Base-by-base conservation (phyloP, 2,888 invertebrate genomes). In the Geotrupes spiniger region DNA sequence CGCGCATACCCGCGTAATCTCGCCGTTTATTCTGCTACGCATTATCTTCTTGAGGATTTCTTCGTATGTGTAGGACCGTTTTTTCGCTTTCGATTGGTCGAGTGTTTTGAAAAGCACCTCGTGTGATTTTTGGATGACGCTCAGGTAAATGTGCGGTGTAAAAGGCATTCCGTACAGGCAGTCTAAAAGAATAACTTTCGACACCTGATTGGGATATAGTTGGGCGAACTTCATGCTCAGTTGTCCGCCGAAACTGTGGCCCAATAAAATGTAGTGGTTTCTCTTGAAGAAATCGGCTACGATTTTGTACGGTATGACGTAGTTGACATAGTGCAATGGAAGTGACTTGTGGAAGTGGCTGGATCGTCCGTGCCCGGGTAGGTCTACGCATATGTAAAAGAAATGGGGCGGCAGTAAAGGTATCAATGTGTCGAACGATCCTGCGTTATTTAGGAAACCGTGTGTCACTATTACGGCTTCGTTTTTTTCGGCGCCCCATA, bases 351-450 rank as follows among this genome's bases (percentile, higher is more conserved):
- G 79, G 31, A 77, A 75, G 12, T 76, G 76, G 45, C 78, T 78
- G 0, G 83, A 83, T 29, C 67, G 74, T 0, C 83, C 83, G 53
- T 77, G 81, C 0, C 85, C 81, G 0, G 84, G 84, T 2, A 83
- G 64, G 58, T 84, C 84, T 33, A 77, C 61, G 49, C 73, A 71
- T 21, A 76, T 68, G 58, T 65, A 79, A 57, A 61, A 77, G 63
- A 59, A 74, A 26, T 5, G 64, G 8, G 61, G 64, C 0, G 82
- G 79, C 26, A 85, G 61, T 11, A 75, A 60, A n/a, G 75, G 75
- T 10, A 82, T 74, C 1, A 85, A 62, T 0, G 75, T 72, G 46
- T 83, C 75, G 64, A 81, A 84, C 33, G 77, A 74, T 1, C 78
- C 80, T 0, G 80, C 79, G 4, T 82, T 81, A 63, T 84, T 84